Evolutionary conservation across 1,140 invertebrate genomes (phyloP), one percentile per base, ranked within the genome.

Genomic region (Meloidogyne chitwoodi): DNA sequence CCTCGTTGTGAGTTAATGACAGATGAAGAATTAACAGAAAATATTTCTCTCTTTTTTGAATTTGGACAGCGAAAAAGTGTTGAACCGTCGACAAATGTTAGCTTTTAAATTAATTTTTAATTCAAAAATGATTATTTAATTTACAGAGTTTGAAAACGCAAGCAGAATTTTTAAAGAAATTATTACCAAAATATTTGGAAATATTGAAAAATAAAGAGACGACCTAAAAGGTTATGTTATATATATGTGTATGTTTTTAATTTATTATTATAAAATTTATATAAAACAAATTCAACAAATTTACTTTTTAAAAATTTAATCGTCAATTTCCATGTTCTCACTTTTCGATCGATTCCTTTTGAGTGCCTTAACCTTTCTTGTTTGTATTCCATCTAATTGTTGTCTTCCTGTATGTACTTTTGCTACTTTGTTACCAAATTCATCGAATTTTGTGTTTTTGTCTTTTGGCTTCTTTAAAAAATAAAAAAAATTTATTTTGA

Each of bases 361-460:
- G 38, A 78, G 89, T 64, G 93, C 95, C 88, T 96, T 96, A 91
- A 97, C 93, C 88, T 96, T 96, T 74, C 94, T 91, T 19, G 93
- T 94, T 88, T 96, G 94, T 79, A 99, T 89, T 80, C 91, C 92
- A 27, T 90, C 89, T 19, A 96, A 90, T 85, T 95, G 92, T 85
- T 98, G 95, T 87, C 91, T 91, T 68, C 93, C 92, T 90, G 99
- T 91, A 88, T 99, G 96, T 74, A 99, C 91, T 73, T 93, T 91
- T 68, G 94, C 96, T 83, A 94, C 90, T 83, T 92, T 94, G 10
- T 92, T 92, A 75, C 95, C 95, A 87, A 99, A 92, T 12, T 89
- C 90, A 90, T 98, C 93, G 61, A 90, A 91, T 0, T 91, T 91
- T 67, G 96, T 91, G 88, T 99, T 98, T 90, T 98, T 98, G 88